Evolutionary conservation across 2,797 vertebrate genomes (phyloP).

Genomic region (Crenuchus spilurus): DNA sequence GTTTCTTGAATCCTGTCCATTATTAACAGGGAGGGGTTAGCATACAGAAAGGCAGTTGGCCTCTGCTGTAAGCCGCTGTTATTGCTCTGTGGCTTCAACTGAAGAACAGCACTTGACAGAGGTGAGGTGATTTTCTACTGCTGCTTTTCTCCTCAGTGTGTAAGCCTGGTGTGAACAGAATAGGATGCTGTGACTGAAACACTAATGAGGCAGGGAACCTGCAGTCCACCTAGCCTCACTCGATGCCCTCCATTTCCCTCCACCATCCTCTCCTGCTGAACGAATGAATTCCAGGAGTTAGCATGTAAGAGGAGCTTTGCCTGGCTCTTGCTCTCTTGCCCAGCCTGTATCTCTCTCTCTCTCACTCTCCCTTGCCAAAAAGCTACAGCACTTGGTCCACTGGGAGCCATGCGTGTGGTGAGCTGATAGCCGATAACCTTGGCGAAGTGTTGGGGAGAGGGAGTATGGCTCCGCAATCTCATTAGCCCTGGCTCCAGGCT

Average conservation of each 20-base stretch:
- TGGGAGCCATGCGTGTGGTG: constrained; percentile 48
- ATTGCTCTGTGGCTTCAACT: constrained; percentile 42
- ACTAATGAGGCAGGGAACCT: constrained; percentile 53
- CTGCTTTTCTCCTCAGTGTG: constrained; percentile 47
- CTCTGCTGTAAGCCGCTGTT: constrained; percentile 33
- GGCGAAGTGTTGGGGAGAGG: constrained; percentile 40
- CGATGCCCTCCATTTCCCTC: background rate
- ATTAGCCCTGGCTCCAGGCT: constrained; percentile 51
- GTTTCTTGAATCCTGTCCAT: constrained; percentile 35
- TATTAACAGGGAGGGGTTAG: constrained; percentile 32
- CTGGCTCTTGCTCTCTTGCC: constrained; percentile 39
- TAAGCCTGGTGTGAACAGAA: constrained; percentile 58
- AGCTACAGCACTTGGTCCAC: constrained; percentile 20
- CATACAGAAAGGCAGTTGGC: background rate
- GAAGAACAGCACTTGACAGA: constrained; percentile 55
- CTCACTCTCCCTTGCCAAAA: constrained; percentile 25
- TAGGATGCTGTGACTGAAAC: constrained; percentile 56
- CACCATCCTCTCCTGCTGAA: constrained; percentile 15
- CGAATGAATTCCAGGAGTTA: constrained; percentile 48
- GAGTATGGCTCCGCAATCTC: constrained; percentile 46
- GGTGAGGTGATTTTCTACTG: constrained; percentile 50
- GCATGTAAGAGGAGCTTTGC: constrained; percentile 22
- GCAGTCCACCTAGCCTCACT: constrained; percentile 7
- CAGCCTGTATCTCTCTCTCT: constrained; percentile 26
- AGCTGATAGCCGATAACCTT: constrained; percentile 57